These are phyloP conservation scores for Galbula dea DNA, from an alignment of 2,113 vertebrate species.

Conservation along the genomic window DNA sequence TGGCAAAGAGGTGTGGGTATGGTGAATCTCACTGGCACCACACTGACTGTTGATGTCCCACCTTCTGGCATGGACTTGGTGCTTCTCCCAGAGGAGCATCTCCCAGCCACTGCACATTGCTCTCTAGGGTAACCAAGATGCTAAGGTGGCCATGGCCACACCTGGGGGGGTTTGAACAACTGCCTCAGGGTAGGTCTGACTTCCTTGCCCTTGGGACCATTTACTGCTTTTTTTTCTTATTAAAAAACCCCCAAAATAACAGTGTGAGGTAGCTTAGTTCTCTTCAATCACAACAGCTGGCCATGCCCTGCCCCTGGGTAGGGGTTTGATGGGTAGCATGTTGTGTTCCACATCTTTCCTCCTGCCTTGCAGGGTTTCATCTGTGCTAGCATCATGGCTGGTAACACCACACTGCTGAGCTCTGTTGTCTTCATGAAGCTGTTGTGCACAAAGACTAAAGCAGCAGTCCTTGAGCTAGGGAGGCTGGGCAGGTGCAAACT, in stretches of 20 bases:
- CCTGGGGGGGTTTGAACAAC: neutral
- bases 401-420: accelerated
- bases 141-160: too few relatives aligned
- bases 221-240: neutral
- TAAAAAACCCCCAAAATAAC: neutral
- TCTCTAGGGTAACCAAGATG: neutral
- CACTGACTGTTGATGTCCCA: accelerated
- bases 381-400: neutral
- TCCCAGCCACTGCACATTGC: neutral
- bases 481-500: neutral
- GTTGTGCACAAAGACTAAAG: neutral
- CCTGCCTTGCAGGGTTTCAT: neutral
- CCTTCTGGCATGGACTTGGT: accelerated
- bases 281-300: neutral
- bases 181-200: neutral
- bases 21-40: neutral
- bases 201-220: neutral
- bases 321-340: neutral
- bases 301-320: neutral
- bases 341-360: neutral
- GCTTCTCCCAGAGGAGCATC: neutral
- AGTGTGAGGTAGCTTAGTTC: neutral
- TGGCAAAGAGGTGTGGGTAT: neutral
- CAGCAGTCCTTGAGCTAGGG: neutral
- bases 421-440: accelerated